phyloP scores from a whole-genome alignment of 2,113 vertebrate genomes.

The Stegastes partitus region DNA sequence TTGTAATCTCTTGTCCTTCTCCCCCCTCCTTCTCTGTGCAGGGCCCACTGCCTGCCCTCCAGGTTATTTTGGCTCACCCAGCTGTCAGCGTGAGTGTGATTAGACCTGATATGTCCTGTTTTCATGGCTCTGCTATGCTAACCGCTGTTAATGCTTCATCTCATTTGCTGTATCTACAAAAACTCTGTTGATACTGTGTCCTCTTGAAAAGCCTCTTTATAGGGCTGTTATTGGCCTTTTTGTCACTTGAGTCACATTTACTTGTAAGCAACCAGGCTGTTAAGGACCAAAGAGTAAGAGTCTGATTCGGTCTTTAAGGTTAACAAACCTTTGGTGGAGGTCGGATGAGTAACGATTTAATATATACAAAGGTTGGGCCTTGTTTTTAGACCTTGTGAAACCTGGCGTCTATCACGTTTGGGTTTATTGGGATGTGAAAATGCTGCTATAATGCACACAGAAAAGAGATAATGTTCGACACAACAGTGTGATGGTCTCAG shows the following conservation, averaged over 20 bases:
- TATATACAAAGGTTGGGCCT: conserved; percentile 10
- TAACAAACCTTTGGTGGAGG: conserved; percentile 14
- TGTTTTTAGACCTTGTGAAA: conserved; percentile 26
- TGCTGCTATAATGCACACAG: conserved; percentile 2
- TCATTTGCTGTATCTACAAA: conserved; percentile 11
- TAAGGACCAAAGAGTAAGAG: conserved; percentile 22
- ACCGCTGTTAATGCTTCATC: conserved; percentile 18
- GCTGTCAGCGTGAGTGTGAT: conserved; percentile 83
- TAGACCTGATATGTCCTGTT: conserved; percentile 24
- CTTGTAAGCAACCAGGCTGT: neutral
- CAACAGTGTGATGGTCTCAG: neutral
- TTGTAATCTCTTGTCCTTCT: neutral
- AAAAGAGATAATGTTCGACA: conserved; percentile 1
- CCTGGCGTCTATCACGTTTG: conserved; percentile 8
- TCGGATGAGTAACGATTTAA: conserved; percentile 3
- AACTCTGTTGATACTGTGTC: neutral
- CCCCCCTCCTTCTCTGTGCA: conserved; percentile 21
- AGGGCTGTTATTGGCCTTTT: neutral
- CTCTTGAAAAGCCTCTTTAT: conserved; percentile 30
- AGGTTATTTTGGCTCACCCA: conserved; percentile 83
- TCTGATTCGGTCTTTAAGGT: conserved; percentile 35
- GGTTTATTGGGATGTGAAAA: conserved; percentile 2
- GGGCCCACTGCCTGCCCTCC: conserved; percentile 74
- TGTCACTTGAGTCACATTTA: neutral
- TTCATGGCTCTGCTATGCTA: conserved; percentile 15